Evolutionary conservation across 1,140 invertebrate genomes (phyloP), one percentile per base, ranked within the genome.

Genomic region (Achatina immaculata): DNA sequence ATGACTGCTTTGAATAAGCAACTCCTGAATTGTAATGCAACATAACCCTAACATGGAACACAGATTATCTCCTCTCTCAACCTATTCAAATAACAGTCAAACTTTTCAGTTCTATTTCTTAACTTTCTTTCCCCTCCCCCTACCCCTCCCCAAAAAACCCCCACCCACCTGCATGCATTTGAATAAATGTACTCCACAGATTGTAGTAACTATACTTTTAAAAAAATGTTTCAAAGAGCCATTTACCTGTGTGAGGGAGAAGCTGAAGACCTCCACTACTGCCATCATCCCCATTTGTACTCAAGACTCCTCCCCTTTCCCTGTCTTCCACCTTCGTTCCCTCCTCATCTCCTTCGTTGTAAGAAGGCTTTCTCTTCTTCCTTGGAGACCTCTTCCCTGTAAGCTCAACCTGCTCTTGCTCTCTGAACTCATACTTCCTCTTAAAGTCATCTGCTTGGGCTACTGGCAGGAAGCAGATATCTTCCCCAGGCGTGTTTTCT

Each of bases 161-260:
- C n/a, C n/a, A n/a, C n/a, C n/a, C n/a, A n/a, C n/a, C n/a, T n/a
- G n/a, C n/a, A n/a, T n/a, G n/a, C n/a, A n/a, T n/a, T n/a, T n/a
- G n/a, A n/a, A n/a, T n/a, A n/a, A n/a, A n/a, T n/a, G n/a, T n/a
- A n/a, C n/a, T n/a, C n/a, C n/a, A n/a, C n/a, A n/a, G n/a, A n/a
- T n/a, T n/a, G n/a, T n/a, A n/a, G n/a, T n/a, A n/a, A n/a, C n/a
- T n/a, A n/a, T n/a, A n/a, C n/a, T n/a, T n/a, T n/a, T n/a, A n/a
- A n/a, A n/a, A n/a, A n/a, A n/a, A n/a, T n/a, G n/a, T n/a, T n/a
- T n/a, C n/a, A n/a, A n/a, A n/a, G n/a, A n/a, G n/a, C n/a, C 24
- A 71, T 42, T 16, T 72, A 80, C 78, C 78, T 71, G 78, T 80
- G 36, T 80, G 78, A 38, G 78, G 78, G 0, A 80, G 68, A 16